Conservation (phyloP, 2,888 invertebrate genomes). For the Alloscopus bannaensis region DNA sequence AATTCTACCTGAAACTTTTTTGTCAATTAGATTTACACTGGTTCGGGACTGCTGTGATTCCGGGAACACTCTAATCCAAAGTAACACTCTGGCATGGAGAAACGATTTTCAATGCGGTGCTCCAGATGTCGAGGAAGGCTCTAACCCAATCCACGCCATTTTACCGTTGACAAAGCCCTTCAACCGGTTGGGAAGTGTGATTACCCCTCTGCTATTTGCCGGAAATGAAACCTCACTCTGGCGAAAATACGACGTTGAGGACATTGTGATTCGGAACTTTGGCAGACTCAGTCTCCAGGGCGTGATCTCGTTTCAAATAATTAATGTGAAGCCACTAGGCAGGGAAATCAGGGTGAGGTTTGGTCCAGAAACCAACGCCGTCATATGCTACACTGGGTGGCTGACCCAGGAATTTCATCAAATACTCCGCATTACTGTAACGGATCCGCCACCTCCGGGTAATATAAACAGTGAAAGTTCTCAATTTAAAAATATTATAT, state of each 20-base stretch:
- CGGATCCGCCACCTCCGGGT: background rate
- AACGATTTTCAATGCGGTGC: slow-evolving; percentile 45
- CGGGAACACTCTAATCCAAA: slow-evolving; percentile 8
- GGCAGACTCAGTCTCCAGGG: slow-evolving; percentile 13
- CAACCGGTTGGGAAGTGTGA: slow-evolving; percentile 18
- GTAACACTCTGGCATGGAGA: slow-evolving; percentile 50
- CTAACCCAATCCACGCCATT: slow-evolving; percentile 40
- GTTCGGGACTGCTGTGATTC: slow-evolving; percentile 52
- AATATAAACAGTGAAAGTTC: slow-evolving; percentile 11
- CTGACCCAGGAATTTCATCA: slow-evolving; percentile 6
- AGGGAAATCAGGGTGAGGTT: slow-evolving; percentile 28
- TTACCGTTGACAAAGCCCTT: slow-evolving; percentile 44
- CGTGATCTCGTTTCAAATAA: slow-evolving; percentile 35
- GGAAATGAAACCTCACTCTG: slow-evolving; percentile 37
- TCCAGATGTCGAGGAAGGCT: background rate
- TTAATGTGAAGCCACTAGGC: slow-evolving; percentile 34
- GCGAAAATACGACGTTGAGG: slow-evolving; percentile 50
- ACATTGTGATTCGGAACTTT: slow-evolving; percentile 17
- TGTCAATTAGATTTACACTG: slow-evolving; percentile 40
- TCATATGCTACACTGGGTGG: slow-evolving; percentile 53
- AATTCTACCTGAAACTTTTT: background rate
- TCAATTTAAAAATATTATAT: background rate
- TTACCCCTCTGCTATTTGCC: slow-evolving; percentile 5
- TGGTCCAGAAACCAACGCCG: slow-evolving; percentile 26
- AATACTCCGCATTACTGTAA: slow-evolving; percentile 29